These are phyloP conservation scores for Conopomorpha cramerella DNA, from an alignment of 1,140 invertebrate species.

Conservation along the genomic window DNA sequence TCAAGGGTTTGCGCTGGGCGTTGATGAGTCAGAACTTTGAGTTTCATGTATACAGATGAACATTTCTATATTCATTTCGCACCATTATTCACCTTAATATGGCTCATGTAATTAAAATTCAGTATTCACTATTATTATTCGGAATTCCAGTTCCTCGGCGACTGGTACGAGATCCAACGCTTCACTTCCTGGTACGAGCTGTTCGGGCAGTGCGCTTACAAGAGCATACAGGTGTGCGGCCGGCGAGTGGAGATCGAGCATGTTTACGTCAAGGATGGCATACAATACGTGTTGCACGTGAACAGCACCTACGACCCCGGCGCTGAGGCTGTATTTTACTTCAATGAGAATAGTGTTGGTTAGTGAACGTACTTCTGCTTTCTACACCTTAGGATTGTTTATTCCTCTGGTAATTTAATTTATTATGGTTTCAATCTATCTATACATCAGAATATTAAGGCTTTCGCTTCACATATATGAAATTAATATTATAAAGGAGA, in stretches of 20 bases:
- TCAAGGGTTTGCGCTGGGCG: no score
- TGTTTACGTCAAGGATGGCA: slow-evolving; percentile 19
- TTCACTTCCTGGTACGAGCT: slow-evolving; percentile 38
- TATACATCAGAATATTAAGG: no score
- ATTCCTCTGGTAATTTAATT: neutral
- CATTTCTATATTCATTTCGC: no score
- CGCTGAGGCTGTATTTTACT: slow-evolving; percentile 33
- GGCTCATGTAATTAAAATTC: no score
- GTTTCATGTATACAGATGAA: no score
- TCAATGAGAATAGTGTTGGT: slow-evolving; percentile 38
- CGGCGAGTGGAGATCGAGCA: slow-evolving; percentile 29
- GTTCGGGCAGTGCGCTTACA: slow-evolving; percentile 25
- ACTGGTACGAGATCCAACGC: slow-evolving; percentile 39
- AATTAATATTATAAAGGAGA: no score
- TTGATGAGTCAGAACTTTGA: no score
- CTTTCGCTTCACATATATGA: no score
- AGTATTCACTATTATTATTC: slow-evolving; percentile 1
- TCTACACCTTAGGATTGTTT: neutral
- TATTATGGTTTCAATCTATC: neutral
- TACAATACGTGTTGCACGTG: slow-evolving; percentile 27
- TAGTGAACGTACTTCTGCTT: no score
- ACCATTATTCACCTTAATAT: no score
- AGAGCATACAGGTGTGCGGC: slow-evolving; percentile 25
- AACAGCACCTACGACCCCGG: slow-evolving; percentile 36
- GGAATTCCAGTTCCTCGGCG: slow-evolving; percentile 32